A percentile compares a stretch with the other conserved stretches of the same genome.
These are phyloP conservation scores for Apus apus DNA, from an alignment of 2,113 vertebrate species.

Conservation along the genomic window DNA sequence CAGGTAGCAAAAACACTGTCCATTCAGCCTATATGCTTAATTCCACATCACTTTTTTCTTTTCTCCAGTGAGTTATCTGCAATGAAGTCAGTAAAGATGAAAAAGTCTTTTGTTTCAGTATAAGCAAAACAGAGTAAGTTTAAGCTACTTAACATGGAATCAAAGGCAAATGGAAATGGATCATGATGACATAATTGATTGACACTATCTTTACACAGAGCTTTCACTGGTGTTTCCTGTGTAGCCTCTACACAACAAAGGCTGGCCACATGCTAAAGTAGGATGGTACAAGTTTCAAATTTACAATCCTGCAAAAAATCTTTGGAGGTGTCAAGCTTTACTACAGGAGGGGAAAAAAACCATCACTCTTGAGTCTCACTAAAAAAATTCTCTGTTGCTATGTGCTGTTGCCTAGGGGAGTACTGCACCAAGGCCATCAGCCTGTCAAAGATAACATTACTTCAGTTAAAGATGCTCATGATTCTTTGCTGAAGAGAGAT, in stretches of 20 bases:
- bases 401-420: not conserved
- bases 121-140: too few species aligned
- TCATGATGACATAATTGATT: not conserved
- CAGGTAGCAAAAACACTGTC: not conserved
- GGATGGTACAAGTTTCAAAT: not conserved
- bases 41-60: not conserved
- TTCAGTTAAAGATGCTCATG: not conserved
- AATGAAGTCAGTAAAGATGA: not conserved
- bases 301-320: not conserved
- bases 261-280: not conserved
- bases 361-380: not conserved
- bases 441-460: not conserved
- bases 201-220: not conserved
- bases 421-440: not conserved
- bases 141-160: not conserved
- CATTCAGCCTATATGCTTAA: not conserved
- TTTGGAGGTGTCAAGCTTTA: not conserved
- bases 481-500: slow-evolving; percentile 1
- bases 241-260: not conserved
- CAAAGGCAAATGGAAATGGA: not conserved
- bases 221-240: not conserved
- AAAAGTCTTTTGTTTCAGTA: not conserved
- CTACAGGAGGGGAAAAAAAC: not conserved
- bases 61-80: not conserved
- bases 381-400: not conserved